phyloP scores from a whole-genome alignment of 2,888 invertebrate species.

The Actias luna region DNA sequence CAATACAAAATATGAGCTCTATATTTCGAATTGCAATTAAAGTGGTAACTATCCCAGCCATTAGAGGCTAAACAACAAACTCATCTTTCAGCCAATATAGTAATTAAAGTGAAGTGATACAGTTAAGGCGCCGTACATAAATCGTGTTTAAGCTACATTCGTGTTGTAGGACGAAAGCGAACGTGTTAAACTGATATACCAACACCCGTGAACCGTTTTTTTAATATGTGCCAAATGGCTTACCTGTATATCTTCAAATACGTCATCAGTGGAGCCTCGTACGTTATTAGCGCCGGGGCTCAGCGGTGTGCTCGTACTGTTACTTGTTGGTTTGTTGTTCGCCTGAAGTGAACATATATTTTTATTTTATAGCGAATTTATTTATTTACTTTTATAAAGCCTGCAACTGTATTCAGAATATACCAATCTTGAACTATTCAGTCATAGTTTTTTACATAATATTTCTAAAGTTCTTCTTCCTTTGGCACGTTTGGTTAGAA shows the following conservation, averaged over 20 bases:
- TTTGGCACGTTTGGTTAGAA: not conserved
- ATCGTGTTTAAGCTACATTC: constrained; percentile 50
- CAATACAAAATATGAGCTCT: constrained; percentile 76
- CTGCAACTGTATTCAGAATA: not conserved
- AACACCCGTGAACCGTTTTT: constrained; percentile 61
- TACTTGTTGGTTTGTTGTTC: constrained; percentile 65
- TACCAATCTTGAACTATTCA: not conserved
- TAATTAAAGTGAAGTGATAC: constrained; percentile 39
- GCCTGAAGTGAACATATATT: constrained; percentile 50
- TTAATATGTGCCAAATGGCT: constrained; percentile 30
- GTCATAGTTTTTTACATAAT: not conserved
- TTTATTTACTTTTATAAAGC: not conserved
- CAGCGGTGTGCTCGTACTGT: constrained; percentile 53
- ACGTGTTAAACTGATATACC: constrained; percentile 74
- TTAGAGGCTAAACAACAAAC: constrained; percentile 38
- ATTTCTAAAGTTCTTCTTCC: not conserved
- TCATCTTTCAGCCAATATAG: constrained; percentile 41
- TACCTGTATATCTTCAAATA: constrained; percentile 78
- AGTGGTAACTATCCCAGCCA: constrained; percentile 43
- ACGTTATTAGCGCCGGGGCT: constrained; percentile 54
- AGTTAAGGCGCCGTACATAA: constrained; percentile 45
- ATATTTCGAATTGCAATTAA: constrained; percentile 63
- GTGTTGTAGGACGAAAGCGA: constrained; percentile 70
- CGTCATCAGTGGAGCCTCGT: constrained; percentile 74
- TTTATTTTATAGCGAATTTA: constrained; percentile 27